Evolutionary conservation across 2,888 invertebrate genomes (phyloP), one percentile per base, ranked within the genome.

Genomic region (Lacanobia wlatinum): DNA sequence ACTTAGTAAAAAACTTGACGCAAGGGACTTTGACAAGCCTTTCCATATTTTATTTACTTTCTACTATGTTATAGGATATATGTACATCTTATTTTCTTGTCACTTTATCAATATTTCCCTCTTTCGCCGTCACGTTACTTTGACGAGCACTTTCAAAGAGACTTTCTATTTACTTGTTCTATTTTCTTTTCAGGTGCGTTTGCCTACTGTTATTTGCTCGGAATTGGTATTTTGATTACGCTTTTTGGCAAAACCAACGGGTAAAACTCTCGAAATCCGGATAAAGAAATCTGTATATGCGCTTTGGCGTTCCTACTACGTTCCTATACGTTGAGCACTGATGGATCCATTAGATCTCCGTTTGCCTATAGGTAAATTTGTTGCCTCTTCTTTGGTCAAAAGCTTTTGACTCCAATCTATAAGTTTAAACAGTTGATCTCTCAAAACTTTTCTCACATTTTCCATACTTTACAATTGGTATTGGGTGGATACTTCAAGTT

Each of bases 61-160:
- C 40, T 50, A n/a, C 40, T 38, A 61, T 46, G 16, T 52, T 56
- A 23, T 61, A 52, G 40, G 40, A 64, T 56, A 23, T 61, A 56
- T 28, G 40, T 69, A 48, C 56, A 58, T 71, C 58, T 76, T 82
- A 55, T 70, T 83, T 80, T 63, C 60, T 40, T 55, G 48, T 59
- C 63, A 64, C 52, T 66, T 72, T 70, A 64, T 64, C 64, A 84
- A 76, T 79, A 61, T 83, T 85, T 70, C 60, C 48, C 56, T 59
- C 9, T 64, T 28, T 53, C 40, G 12, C 58, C 46, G 61, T 68
- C 69, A 72, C 52, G 46, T 66, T 68, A 28, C 67, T 83, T 83
- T 85, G 80, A 82, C 61, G 40, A 46, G 59, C 40, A 56, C 40
- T 74, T 62, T 72, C 75, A 82, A 84, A 84, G 72, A 61, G 38